Evolutionary conservation across 1,140 invertebrate species (phyloP).

Genomic region (Mercenaria mercenaria): DNA sequence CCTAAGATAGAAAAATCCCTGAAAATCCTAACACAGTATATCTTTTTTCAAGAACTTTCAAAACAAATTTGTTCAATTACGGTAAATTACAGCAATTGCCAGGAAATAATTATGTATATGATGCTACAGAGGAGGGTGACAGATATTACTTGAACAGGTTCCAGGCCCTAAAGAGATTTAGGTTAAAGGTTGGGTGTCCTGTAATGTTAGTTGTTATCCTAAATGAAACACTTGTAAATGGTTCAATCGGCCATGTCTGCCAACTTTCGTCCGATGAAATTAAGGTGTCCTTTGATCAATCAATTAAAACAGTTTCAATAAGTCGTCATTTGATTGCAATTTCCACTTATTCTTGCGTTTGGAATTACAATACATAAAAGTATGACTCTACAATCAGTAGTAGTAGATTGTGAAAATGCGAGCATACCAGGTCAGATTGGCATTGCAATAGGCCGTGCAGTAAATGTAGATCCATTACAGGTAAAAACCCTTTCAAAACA

Average conservation of each 20-base stretch:
- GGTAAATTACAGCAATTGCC: neutral
- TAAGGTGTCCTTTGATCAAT: too few relatives aligned
- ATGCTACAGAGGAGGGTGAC: too few relatives aligned
- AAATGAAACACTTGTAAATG: too few relatives aligned
- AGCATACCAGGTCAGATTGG: slow-evolving; percentile 12
- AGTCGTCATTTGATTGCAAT: neutral
- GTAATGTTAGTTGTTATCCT: too few relatives aligned
- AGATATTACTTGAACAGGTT: too few relatives aligned
- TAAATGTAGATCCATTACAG: neutral
- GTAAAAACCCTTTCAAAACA: neutral
- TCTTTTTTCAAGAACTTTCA: neutral
- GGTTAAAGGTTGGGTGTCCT: too few relatives aligned
- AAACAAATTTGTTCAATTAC: neutral
- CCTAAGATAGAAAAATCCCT: too few relatives aligned
- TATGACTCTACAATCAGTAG: neutral
- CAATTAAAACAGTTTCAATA: neutral
- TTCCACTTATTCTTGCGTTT: neutral
- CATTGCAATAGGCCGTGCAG: neutral
- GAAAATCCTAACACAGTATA: neutral
- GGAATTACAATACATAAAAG: slow-evolving; percentile 17
- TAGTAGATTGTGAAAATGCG: slow-evolving; percentile 13
- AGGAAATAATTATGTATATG: too few relatives aligned
- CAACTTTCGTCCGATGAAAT: too few relatives aligned
- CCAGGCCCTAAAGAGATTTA: too few relatives aligned
- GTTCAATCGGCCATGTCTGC: too few relatives aligned